These are phyloP conservation scores for Novumbra hubbsi DNA, from an alignment of 2,797 vertebrate species.

Conservation along the genomic window DNA sequence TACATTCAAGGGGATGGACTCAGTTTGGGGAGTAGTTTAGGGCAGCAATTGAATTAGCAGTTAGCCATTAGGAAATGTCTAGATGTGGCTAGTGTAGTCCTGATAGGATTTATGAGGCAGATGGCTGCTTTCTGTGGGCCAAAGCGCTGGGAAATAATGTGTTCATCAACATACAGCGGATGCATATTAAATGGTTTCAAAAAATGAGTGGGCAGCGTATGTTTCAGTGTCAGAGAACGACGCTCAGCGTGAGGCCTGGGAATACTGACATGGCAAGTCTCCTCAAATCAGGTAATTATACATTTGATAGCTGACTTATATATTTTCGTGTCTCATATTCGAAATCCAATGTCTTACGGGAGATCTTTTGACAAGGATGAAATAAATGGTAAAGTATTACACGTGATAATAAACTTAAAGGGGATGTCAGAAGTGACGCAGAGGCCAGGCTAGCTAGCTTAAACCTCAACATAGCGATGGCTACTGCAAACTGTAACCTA, in stretches of 20 bases:
- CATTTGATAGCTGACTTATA: constrained; percentile 9
- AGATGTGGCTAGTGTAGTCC: no score
- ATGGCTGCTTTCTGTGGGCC: no score
- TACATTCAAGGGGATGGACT: no score
- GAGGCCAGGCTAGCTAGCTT: neutral
- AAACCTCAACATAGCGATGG: constrained; percentile 20
- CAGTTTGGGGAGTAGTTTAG: no score
- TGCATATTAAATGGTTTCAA: neutral
- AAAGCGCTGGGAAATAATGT: no score
- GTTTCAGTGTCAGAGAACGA: neutral
- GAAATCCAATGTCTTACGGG: neutral
- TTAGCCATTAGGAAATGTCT: no score
- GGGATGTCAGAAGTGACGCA: neutral
- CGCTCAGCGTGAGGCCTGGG: constrained; percentile 28
- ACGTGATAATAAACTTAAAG: constrained; percentile 36
- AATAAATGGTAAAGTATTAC: constrained; percentile 40
- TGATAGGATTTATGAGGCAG: no score
- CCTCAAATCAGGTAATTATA: constrained; percentile 31
- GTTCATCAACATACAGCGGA: neutral
- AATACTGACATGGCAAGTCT: constrained; percentile 22
- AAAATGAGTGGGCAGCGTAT: neutral
- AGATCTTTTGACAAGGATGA: constrained; percentile 50
- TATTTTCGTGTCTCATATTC: constrained; percentile 24
- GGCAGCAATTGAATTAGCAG: no score
- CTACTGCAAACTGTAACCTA: constrained; percentile 53